Evolutionary conservation across 2,888 invertebrate species (phyloP), one percentile per base, ranked within the genome.

Genomic region (Microctonus brassicae): DNA sequence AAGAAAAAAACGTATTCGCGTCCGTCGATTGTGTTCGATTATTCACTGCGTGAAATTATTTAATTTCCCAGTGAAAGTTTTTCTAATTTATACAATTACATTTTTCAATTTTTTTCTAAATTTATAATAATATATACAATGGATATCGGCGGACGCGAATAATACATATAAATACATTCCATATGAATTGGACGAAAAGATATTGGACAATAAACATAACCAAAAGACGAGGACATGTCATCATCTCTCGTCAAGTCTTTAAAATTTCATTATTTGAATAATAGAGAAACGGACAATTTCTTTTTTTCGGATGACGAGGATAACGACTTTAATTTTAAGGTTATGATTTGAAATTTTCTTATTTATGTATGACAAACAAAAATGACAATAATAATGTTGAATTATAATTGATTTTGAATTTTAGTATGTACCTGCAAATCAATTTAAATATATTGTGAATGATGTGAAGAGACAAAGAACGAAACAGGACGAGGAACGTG

Each of bases 301-400:
- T 77, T 78, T 13, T 64, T 78, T 57, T 73, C 78, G 22, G 82
- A 90, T 65, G 83, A 88, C 24, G 82, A 88, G 34, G 90, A 92
- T 68, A 91, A 93, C 47, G 86, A 89, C 69, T 92, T 91, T 81
- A 90, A 90, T 80, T 93, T 91, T 84, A 90, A 93, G 90, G 94
- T 93, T 89, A 83, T 17, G 26, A 57, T 52, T 29, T 2, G 33
- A 9, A 22, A 57, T 17, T 61, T 80, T 77, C 64, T 57, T 22
- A 29, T 55, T 34, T 24, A 7, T 22, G 9, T 52, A 22, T 13
- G 10, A 24, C 33, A 67, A n/a, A n/a, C n/a, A n/a, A n/a, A n/a
- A n/a, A n/a, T n/a, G n/a, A n/a, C n/a, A n/a, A n/a, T 11, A 11
- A 22, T n/a, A 2, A 26, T 29, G 0, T 17, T 64, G 20, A 52